These are phyloP conservation scores for Samia ricini DNA, from an alignment of 1,140 invertebrate species.

Conservation along the genomic window DNA sequence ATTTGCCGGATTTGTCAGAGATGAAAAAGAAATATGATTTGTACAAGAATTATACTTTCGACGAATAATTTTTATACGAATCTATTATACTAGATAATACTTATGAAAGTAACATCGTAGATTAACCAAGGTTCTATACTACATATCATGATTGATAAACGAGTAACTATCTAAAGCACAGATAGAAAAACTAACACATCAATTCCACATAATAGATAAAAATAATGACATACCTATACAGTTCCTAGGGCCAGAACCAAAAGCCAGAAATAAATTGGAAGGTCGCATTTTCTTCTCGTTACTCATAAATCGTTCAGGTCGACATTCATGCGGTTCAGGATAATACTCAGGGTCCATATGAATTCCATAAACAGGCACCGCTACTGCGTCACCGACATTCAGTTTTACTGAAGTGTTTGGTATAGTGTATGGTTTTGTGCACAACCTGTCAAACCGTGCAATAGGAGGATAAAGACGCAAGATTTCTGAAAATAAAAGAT, in stretches of 20 bases:
- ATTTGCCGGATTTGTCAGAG: too few relatives aligned
- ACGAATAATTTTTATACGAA: too few relatives aligned
- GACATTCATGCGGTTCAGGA: constrained; percentile 78
- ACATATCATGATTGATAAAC: too few relatives aligned
- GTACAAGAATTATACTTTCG: too few relatives aligned
- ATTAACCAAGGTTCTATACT: too few relatives aligned
- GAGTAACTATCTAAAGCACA: too few relatives aligned
- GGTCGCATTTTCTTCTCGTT: constrained; percentile 71
- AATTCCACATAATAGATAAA: too few relatives aligned
- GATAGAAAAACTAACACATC: too few relatives aligned
- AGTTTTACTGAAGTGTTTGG: constrained; percentile 65
- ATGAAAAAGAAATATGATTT: too few relatives aligned
- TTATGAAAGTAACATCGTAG: too few relatives aligned
- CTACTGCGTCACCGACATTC: constrained; percentile 60
- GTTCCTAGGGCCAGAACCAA: constrained; percentile 85
- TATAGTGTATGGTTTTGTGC: constrained; percentile 74
- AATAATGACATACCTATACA: constrained; percentile 85
- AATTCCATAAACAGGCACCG: constrained; percentile 75
- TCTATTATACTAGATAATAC: too few relatives aligned
- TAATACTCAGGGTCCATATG: constrained; percentile 80
- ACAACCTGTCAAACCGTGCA: constrained; percentile 71
- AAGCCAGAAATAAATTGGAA: constrained; percentile 81
- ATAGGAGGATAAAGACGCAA: constrained; percentile 79
- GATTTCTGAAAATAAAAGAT: constrained; percentile 76
- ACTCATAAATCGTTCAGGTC: constrained; percentile 80